A percentile compares a stretch with the other conserved stretches of the same genome.
Evolutionary conservation across 2,888 invertebrate genomes (phyloP).

Genomic region (Cantharis lateralis): DNA sequence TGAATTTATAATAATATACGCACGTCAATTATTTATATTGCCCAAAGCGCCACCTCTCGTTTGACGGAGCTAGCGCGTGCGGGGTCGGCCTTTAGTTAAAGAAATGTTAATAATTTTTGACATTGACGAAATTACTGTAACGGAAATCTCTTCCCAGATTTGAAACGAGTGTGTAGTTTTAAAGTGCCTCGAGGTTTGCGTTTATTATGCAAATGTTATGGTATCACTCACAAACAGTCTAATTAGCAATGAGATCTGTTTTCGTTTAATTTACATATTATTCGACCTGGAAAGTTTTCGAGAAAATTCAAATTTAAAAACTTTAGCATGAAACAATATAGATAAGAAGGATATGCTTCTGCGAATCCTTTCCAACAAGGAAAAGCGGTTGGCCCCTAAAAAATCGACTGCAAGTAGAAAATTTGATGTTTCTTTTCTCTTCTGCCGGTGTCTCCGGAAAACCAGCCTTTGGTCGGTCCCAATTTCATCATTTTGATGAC

Average conservation of each 20-base stretch:
- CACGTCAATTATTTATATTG: background rate
- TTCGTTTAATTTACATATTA: constrained; percentile 4
- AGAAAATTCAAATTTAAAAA: background rate
- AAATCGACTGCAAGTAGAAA: too few species aligned
- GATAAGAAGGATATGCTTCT: background rate
- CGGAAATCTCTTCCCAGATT: background rate
- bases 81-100: background rate
- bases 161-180: background rate
- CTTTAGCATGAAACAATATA: background rate
- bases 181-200: background rate
- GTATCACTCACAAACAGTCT: background rate
- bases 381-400: background rate
- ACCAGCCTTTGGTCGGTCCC: too few species aligned
- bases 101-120: background rate
- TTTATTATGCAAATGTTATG: background rate
- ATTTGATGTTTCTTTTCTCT: too few species aligned
- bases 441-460: too few species aligned
- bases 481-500: too few species aligned
- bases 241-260: background rate
- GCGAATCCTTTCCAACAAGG: background rate
- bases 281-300: background rate
- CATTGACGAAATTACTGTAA: background rate
- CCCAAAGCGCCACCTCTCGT: background rate
- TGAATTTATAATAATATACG: background rate
- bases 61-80: background rate